Conservation (phyloP, 1,140 invertebrate genomes). For the Lineus longissimus region DNA sequence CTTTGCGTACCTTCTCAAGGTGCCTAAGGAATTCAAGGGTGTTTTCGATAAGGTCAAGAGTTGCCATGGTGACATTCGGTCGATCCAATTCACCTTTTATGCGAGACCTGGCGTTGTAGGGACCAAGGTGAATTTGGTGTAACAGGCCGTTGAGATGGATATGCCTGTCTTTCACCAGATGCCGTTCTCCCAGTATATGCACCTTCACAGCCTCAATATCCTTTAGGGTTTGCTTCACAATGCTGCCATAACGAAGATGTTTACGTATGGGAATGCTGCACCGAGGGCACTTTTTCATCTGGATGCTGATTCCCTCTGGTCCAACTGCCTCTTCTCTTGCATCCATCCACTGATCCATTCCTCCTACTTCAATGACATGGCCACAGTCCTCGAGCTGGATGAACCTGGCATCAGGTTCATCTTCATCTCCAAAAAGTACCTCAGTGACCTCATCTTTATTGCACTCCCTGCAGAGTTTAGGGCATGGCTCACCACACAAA, state of each 20-base stretch:
- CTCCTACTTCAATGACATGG: conserved; percentile 61
- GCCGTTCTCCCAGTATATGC: conserved; percentile 30
- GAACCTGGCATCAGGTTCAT: conserved; percentile 50
- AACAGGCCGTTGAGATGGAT: not conserved
- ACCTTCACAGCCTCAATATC: conserved; percentile 61
- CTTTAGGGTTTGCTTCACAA: conserved; percentile 57
- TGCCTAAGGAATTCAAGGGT: not conserved
- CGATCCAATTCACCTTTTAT: not conserved
- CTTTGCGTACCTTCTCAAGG: not conserved
- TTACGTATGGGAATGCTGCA: conserved; percentile 64
- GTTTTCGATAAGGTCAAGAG: not conserved
- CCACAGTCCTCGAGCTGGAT: conserved; percentile 64
- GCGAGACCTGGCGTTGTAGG: not conserved
- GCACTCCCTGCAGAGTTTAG: conserved; percentile 49
- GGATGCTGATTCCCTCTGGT: conserved; percentile 41
- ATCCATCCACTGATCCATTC: conserved; percentile 59
- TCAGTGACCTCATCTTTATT: conserved; percentile 56
- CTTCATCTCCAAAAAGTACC: conserved; percentile 58
- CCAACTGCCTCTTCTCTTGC: conserved; percentile 25
- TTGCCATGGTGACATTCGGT: not conserved
- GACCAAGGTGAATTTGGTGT: not conserved
- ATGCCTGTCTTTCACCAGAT: not conserved
- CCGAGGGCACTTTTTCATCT: conserved; percentile 62
- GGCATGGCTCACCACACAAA: conserved; percentile 67
- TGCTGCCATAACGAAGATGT: conserved; percentile 61